Conservation (phyloP, 2,888 invertebrate species). For the Phrixothrix hirtus region DNA sequence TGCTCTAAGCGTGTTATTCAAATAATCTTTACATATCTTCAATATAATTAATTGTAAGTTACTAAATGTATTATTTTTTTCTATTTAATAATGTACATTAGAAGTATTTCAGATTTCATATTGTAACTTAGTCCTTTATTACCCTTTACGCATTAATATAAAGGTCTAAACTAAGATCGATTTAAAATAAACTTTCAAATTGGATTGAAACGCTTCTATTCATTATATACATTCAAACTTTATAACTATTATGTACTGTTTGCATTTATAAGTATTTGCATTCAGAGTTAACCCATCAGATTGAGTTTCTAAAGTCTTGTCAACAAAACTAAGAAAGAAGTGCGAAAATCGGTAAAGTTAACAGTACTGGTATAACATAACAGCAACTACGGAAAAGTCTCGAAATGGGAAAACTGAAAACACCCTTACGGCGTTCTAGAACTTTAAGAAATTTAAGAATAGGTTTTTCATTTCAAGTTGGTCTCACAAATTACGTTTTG, state of each 20-base stretch:
- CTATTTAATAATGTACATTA: no score
- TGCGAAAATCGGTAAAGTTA: constrained; percentile 18
- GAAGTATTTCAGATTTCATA: no score
- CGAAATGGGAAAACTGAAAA: background rate
- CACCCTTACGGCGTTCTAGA: background rate
- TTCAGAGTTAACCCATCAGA: constrained; percentile 16
- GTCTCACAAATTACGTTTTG: background rate
- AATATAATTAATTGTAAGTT: no score
- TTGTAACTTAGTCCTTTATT: no score
- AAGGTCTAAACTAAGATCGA: background rate
- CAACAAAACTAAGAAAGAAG: constrained; percentile 22
- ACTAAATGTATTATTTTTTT: background rate
- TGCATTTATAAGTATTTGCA: constrained; percentile 11
- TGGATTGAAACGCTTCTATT: background rate
- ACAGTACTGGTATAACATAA: constrained; percentile 17
- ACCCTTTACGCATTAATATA: background rate
- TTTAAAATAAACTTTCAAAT: background rate
- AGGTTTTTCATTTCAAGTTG: background rate
- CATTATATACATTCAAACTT: constrained; percentile 2
- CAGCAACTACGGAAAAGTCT: constrained; percentile 11
- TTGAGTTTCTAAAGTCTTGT: constrained; percentile 20
- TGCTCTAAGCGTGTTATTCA: no score
- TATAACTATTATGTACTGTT: constrained; percentile 8
- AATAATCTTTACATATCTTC: no score
- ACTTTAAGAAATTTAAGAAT: background rate